Evolutionary conservation across 1,140 invertebrate species (phyloP).

Genomic region (Phortica variegata): DNA sequence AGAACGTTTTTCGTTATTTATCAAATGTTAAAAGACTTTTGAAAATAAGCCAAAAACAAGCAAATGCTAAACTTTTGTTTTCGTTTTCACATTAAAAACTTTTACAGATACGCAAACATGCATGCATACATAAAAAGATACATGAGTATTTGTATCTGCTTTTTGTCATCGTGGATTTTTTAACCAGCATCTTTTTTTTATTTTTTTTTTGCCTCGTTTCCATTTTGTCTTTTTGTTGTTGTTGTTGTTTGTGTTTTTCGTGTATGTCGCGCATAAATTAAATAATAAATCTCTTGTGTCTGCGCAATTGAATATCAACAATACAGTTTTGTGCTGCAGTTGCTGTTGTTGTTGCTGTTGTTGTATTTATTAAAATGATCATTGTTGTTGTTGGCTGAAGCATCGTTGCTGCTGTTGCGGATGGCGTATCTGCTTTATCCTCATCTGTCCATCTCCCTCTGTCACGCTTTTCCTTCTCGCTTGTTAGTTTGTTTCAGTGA

Average conservation of each 20-base stretch:
- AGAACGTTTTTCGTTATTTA: too few relatives aligned
- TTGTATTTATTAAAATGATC: conserved; percentile 35
- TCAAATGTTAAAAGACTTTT: too few relatives aligned
- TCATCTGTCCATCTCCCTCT: too few relatives aligned
- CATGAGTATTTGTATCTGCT: conserved; percentile 7
- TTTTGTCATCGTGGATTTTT: conserved; percentile 26
- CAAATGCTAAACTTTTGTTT: too few relatives aligned
- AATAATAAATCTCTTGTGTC: conserved; percentile 48
- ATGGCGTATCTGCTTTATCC: conserved; percentile 3
- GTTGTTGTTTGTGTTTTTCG: too few relatives aligned
- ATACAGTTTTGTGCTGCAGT: conserved; percentile 15
- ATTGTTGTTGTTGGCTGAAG: conserved; percentile 22
- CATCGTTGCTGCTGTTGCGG: conserved; percentile 14
- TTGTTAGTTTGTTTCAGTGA: conserved; percentile 42
- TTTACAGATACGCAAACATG: too few relatives aligned
- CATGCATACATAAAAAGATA: too few relatives aligned
- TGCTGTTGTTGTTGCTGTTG: conserved; percentile 12
- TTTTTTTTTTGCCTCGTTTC: conserved; percentile 17
- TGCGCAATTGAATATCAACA: conserved; percentile 30
- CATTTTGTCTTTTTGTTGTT: too few relatives aligned
- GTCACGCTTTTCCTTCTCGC: too few relatives aligned
- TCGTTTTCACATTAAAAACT: too few relatives aligned
- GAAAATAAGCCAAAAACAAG: too few relatives aligned
- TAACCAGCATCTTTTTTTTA: conserved; percentile 30
- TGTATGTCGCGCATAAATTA: conserved; percentile 47